These are phyloP conservation scores for Dioctria rufipes DNA, from an alignment of 2,888 invertebrate genomes.

Conservation along the genomic window DNA sequence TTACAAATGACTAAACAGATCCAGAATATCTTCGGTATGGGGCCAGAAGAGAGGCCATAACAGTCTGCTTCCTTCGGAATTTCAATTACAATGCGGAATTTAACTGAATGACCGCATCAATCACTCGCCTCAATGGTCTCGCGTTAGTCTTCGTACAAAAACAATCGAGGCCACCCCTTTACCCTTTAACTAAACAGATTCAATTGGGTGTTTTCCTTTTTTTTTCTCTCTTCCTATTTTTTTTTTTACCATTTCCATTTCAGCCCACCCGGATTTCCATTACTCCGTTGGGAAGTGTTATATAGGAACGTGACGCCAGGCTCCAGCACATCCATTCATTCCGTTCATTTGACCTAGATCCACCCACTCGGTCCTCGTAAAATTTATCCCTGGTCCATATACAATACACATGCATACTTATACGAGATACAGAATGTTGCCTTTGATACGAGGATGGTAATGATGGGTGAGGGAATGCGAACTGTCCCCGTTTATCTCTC, in stretches of 20 bases:
- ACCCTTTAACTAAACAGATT: conserved; percentile 46
- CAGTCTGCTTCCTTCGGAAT: conserved; percentile 42
- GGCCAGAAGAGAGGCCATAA: conserved; percentile 10
- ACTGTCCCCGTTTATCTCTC: conserved; percentile 31
- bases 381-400: conserved; percentile 40
- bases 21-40: conserved; percentile 1
- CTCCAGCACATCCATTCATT: conserved; percentile 41
- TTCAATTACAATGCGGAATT: conserved; percentile 53
- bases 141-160: conserved; percentile 50
- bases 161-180: conserved; percentile 42
- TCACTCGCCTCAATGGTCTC: conserved; percentile 52
- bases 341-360: conserved; percentile 3
- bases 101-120: conserved; percentile 53
- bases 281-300: conserved; percentile 33
- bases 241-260: neutral
- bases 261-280: conserved; percentile 29
- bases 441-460: conserved; percentile 40
- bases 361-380: conserved; percentile 20
- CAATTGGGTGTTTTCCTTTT: conserved; percentile 50
- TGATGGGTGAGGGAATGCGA: conserved; percentile 34
- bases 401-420: too few species aligned
- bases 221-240: neutral
- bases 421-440: conserved; percentile 40
- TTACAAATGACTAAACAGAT: conserved; percentile 41
- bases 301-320: conserved; percentile 43